Base-by-base conservation (phyloP, 2,797 vertebrate species). In the Sebastes ruberrimus region DNA sequence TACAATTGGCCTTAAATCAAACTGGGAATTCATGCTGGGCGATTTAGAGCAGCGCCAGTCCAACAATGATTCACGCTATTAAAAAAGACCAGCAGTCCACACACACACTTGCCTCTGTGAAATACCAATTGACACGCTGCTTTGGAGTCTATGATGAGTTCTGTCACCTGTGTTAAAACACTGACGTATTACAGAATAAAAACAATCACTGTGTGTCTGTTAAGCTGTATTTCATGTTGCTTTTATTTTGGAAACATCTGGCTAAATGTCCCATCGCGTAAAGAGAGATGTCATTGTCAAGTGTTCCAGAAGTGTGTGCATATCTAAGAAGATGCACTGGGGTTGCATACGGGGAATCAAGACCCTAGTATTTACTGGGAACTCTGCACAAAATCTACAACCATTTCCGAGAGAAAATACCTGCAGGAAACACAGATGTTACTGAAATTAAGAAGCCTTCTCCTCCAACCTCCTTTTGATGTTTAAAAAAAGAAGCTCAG, bases 1-100 rank as follows among this genome's bases (percentile, higher is more conserved):
- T 56, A 76, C 32, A 53, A 27, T 10, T 33, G 67, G 49, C 49
- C 55, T 60, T 71, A 42, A 81, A 85, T 85, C 63, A 72, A 57
- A 71, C 27, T 61, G 63, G 16, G 53, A 80, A 57, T 56, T 76
- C 23, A 73, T 35, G 20, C 52, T 55, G 49, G 20, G 49, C 6
- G 46, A 80, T 84, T 52, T 74, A 71, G 23, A 56, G 23, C 30
- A 22, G 6, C 25, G 0, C 42, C 56, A 16, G 4, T 35, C 27
- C 10, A 30, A 53, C 3, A 14, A 25, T 56, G 20, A 84, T 57
- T 78, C 9, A 73, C 23, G 32, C 20, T 13, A 11, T 22, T 56
- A 5, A 23, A 52, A 35, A 75, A 65, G 13, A 66, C 5, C 18
- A 22, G 55, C 13, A 35, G 30, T 38, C 7, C 38, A 16, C 6